Evolutionary conservation across 1,140 invertebrate species (phyloP), one percentile per base, ranked within the genome.

Genomic region (Campoletis sonorensis): DNA sequence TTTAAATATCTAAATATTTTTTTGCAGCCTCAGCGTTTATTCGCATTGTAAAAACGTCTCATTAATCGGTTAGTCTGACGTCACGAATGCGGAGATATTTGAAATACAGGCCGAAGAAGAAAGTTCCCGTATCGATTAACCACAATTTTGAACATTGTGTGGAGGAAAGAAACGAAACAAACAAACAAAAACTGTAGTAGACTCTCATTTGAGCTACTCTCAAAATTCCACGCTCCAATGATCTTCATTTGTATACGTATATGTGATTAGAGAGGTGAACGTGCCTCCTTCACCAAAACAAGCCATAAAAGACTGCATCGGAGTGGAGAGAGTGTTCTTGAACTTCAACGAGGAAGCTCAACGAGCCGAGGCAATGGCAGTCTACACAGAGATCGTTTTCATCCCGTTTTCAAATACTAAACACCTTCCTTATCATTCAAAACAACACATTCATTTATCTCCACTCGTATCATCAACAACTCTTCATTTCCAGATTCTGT

Each of bases 321-420:
- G 51, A 54, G 51, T 54, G 18, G n/a, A 54, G 73, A 54, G 45
- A 64, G 58, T 51, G 83, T 82, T 83, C 85, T 85, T 86, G 85
- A 86, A 86, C 85, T 86, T 86, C 82, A 85, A 81, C 11, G 16
- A 23, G 68, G 68, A 79, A 79, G 61, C 33, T 67, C 80, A 77
- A 84, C 79, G 40, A 72, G 37, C 83, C 68, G 58, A 30, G 64
- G n/a, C 33, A 37, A 27, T 15, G 30, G 7, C 51, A 18, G 51
- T 54, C 18, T 21, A 11, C 51, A 21, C 51, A 16, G n/a, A 54
- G 51, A 54, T 54, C 51, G 16, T 18, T 54, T 54, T 54, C n/a
- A 54, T 18, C 51, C 1, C 40, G 40, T 45, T 45, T 45, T 45
- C 40, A 13, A 45, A 45, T 45, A 45, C 40, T 13, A 45, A 45